Evolutionary conservation across 2,797 vertebrate genomes (phyloP).

Genomic region (Gymnothorax reevesii): DNA sequence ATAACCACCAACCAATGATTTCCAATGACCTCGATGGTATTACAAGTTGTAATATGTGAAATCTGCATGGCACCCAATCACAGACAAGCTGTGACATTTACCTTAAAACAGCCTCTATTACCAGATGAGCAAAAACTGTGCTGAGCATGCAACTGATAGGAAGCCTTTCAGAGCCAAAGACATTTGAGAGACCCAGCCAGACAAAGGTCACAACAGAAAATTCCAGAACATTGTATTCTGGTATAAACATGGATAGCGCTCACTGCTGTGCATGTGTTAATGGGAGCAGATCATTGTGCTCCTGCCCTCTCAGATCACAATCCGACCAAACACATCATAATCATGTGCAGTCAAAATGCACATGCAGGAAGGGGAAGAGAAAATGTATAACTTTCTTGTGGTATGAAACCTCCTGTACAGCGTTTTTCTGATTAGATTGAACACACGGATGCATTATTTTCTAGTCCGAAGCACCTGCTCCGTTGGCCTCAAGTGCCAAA

Average conservation of each 20-base stretch:
- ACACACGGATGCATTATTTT: neutral
- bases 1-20: neutral
- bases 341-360: neutral
- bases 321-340: neutral
- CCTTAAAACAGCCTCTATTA: neutral
- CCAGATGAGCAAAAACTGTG: neutral
- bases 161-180: neutral
- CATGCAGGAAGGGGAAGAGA: neutral
- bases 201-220: neutral
- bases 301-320: neutral
- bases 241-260: neutral
- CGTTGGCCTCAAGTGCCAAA: neutral
- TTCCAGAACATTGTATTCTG: neutral
- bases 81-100: neutral
- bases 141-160: neutral
- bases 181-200: neutral
- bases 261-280: neutral
- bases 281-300: neutral
- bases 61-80: neutral
- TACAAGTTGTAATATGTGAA: neutral
- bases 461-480: neutral
- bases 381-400: neutral
- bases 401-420: neutral
- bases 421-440: neutral
- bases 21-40: neutral